A percentile compares a stretch with the other conserved stretches of the same genome.
Evolutionary conservation across 2,797 vertebrate genomes (phyloP).

Genomic region (Rhodeus uyekii): DNA sequence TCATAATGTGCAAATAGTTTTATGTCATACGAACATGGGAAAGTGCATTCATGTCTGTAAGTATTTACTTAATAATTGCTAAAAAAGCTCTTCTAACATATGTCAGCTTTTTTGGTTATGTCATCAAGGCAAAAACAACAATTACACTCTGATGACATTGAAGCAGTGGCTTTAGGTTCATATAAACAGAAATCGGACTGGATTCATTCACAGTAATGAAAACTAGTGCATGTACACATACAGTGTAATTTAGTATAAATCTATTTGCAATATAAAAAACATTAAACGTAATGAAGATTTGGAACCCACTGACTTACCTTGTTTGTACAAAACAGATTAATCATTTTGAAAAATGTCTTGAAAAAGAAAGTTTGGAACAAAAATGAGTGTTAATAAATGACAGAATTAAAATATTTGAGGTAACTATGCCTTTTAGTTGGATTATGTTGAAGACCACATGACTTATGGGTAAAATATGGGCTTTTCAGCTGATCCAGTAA

Average conservation of each 20-base stretch:
- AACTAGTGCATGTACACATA: neutral
- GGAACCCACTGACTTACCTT: neutral
- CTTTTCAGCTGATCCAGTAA: neutral
- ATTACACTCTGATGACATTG: neutral
- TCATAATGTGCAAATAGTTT: no score
- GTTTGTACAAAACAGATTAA: neutral
- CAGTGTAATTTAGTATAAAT: neutral
- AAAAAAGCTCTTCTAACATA: neutral
- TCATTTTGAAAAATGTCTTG: neutral
- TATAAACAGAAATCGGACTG: neutral
- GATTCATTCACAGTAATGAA: neutral
- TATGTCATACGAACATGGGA: neutral
- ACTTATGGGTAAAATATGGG: neutral
- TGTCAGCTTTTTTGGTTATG: neutral
- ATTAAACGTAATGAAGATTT: neutral
- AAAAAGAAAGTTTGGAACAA: neutral
- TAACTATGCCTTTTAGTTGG: neutral
- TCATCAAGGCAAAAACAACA: neutral
- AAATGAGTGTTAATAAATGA: neutral
- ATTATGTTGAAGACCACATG: neutral
- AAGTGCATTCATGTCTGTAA: no score
- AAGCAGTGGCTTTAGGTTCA: neutral
- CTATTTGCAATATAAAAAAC: neutral
- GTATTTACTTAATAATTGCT: neutral
- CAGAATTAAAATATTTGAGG: neutral